Conservation (phyloP, 2,888 invertebrate species). For the Oxycera nigricornis region DNA sequence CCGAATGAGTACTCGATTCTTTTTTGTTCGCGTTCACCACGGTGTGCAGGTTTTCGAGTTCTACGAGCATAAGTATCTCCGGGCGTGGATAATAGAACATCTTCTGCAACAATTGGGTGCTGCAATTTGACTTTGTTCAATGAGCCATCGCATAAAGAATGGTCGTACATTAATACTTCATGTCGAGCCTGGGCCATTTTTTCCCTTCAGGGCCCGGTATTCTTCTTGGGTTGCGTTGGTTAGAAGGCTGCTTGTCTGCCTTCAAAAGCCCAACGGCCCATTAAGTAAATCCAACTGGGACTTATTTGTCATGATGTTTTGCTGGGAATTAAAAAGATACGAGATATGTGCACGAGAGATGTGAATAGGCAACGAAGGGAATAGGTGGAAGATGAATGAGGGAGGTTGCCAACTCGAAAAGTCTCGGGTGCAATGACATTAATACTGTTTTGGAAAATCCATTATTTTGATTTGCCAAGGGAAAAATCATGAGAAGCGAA, state of each 20-base stretch:
- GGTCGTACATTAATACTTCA: conserved; percentile 7
- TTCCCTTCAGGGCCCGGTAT: neutral
- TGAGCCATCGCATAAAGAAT: conserved; percentile 32
- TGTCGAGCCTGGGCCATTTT: conserved; percentile 31
- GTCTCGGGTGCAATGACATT: too few relatives aligned
- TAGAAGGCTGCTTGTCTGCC: conserved; percentile 1
- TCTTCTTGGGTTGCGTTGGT: neutral
- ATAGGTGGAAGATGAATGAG: too few relatives aligned
- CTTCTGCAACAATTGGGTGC: conserved; percentile 44
- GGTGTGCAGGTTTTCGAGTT: too few relatives aligned
- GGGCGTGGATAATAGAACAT: conserved; percentile 25
- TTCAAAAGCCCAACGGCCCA: conserved; percentile 6
- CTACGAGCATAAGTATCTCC: neutral
- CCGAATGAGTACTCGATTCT: neutral
- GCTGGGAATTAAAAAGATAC: neutral
- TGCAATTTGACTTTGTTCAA: conserved; percentile 45
- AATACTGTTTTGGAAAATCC: too few relatives aligned
- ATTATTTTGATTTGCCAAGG: too few relatives aligned
- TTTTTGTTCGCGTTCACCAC: neutral
- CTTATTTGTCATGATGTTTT: conserved; percentile 34
- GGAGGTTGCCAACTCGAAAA: too few relatives aligned
- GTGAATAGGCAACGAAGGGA: too few relatives aligned
- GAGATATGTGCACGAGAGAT: too few relatives aligned
- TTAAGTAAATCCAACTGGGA: conserved; percentile 28
- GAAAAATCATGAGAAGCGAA: too few relatives aligned